phyloP scores from a whole-genome alignment of 2,888 invertebrate species.

The Eucriotettix oculatus region DNA sequence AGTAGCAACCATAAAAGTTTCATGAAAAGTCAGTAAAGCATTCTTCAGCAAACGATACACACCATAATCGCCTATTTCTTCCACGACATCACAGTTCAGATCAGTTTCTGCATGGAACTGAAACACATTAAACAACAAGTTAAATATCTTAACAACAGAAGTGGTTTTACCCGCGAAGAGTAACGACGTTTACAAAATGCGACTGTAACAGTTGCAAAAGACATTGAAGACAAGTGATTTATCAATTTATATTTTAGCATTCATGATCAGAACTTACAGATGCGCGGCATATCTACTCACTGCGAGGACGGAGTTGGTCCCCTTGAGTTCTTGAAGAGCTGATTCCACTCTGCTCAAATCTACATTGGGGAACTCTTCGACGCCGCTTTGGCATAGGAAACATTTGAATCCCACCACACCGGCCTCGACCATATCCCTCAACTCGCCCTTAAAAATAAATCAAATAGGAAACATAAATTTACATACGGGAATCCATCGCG shows the following conservation, averaged over 20 bases:
- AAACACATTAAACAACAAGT: slow-evolving; percentile 14
- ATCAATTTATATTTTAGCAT: no score
- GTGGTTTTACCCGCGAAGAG: no score
- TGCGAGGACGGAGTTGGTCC: slow-evolving; percentile 42
- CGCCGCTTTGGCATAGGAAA: slow-evolving; percentile 48
- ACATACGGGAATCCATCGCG: no score
- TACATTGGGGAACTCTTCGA: slow-evolving; percentile 51
- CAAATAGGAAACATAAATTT: no score
- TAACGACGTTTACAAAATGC: no score
- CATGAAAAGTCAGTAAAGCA: neutral
- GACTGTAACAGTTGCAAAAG: no score
- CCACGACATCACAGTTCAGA: slow-evolving; percentile 20
- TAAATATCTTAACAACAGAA: no score
- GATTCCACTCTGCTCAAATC: slow-evolving; percentile 34
- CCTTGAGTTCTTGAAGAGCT: slow-evolving; percentile 39
- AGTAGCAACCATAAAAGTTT: neutral
- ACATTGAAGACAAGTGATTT: no score
- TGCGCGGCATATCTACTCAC: slow-evolving; percentile 26
- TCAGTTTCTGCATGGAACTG: slow-evolving; percentile 58
- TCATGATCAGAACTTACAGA: no score
- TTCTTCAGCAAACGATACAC: neutral
- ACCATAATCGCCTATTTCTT: slow-evolving; percentile 6
- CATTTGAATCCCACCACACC: slow-evolving; percentile 63
- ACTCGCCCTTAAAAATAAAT: slow-evolving; percentile 16
- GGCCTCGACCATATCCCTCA: slow-evolving; percentile 37